A percentile compares a stretch with the other conserved stretches of the same genome.
Conservation (phyloP, 2,797 vertebrate species). For the Triplophysa bombifrons region DNA sequence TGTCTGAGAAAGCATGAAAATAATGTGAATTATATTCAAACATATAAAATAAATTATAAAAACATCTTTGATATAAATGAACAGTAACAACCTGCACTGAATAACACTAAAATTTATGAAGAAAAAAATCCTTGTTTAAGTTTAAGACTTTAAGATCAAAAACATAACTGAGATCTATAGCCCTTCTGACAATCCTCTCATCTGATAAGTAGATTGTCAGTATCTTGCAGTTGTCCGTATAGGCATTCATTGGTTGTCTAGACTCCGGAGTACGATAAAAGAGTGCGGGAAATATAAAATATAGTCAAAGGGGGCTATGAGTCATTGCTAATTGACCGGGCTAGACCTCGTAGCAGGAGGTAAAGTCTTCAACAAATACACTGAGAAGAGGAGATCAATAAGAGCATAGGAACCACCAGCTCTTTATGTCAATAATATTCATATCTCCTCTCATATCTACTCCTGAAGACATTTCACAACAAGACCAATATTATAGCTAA, state of each 20-base stretch:
- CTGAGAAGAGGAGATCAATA: constrained; percentile 16
- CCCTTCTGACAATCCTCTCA: no score
- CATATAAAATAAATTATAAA: no score
- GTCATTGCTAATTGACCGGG: constrained; percentile 13
- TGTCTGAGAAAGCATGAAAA: no score
- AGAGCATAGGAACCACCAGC: neutral
- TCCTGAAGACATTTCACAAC: neutral
- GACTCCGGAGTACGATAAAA: neutral
- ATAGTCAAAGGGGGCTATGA: neutral
- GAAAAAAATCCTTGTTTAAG: no score
- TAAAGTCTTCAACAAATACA: constrained; percentile 28
- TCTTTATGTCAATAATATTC: constrained; percentile 15
- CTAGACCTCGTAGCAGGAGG: constrained; percentile 10
- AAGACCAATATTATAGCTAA: neutral
- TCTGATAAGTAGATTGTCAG: neutral
- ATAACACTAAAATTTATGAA: no score
- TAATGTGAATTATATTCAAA: no score
- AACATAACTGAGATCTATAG: no score
- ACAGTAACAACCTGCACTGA: no score
- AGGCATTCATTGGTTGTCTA: neutral
- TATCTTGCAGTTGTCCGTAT: constrained; percentile 19
- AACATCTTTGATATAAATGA: no score
- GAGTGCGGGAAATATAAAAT: neutral
- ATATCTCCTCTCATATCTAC: neutral
- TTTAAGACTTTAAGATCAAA: no score